phyloP scores from a whole-genome alignment of 2,888 invertebrate species.

The Tupiocoris notatus region DNA sequence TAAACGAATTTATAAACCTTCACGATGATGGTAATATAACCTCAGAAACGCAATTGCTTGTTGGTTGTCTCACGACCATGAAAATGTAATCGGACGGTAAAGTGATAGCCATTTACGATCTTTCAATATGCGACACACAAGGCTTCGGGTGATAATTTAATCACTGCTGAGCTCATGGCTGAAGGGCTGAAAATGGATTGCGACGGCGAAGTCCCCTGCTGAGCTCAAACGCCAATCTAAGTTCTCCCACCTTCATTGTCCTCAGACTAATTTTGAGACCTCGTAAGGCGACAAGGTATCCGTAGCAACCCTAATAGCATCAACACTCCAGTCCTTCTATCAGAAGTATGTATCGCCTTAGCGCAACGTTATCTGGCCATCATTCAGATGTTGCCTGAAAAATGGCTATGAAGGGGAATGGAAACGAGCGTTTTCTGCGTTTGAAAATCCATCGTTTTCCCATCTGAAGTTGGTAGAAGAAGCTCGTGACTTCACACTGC shows the following conservation, averaged over 20 bases:
- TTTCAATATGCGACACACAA: background rate
- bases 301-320: background rate
- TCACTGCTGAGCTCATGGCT: background rate
- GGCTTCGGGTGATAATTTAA: background rate
- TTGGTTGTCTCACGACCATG: too few relatives aligned
- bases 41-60: too few relatives aligned
- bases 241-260: background rate
- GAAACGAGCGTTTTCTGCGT: too few relatives aligned
- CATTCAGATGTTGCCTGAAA: too few relatives aligned
- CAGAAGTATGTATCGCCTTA: too few relatives aligned
- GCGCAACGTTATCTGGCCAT: background rate
- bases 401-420: too few relatives aligned
- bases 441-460: too few relatives aligned
- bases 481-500: too few relatives aligned
- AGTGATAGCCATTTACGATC: background rate
- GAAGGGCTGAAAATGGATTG: background rate
- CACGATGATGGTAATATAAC: too few relatives aligned
- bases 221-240: background rate
- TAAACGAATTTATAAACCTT: too few relatives aligned
- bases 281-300: background rate
- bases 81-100: background rate
- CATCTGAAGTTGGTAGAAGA: too few relatives aligned
- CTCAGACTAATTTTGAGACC: background rate
- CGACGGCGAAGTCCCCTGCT: background rate
- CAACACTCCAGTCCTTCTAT: background rate